These are phyloP conservation scores for Eriocheir sinensis DNA, from an alignment of 1,140 invertebrate genomes.

Conservation along the genomic window DNA sequence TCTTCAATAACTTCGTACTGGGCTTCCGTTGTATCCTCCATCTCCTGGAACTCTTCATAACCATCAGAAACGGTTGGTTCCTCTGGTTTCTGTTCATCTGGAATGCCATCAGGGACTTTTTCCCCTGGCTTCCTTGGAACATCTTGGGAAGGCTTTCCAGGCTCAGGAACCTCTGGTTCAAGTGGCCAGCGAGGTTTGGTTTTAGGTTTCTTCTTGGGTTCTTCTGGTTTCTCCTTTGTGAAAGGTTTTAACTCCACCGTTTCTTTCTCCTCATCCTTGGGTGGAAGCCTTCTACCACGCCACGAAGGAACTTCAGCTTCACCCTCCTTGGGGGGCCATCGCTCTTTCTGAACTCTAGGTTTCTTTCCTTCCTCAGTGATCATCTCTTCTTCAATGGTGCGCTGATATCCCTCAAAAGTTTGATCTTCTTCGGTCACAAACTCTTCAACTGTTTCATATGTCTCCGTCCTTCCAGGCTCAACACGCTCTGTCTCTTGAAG, in stretches of 20 bases:
- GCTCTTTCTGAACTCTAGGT: constrained; percentile 42
- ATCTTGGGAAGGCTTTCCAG: constrained; percentile 37
- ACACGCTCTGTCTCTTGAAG: constrained; percentile 60
- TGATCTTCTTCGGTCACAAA: neutral
- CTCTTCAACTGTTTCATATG: constrained; percentile 46
- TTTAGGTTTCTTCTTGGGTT: constrained; percentile 11
- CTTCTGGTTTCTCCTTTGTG: constrained; percentile 50
- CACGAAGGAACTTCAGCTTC: constrained; percentile 57
- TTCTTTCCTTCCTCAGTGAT: constrained; percentile 49
- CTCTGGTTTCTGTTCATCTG: constrained; percentile 18
- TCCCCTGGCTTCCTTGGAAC: constrained; percentile 50
- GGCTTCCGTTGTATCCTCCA: neutral
- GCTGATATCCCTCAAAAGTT: constrained; percentile 38
- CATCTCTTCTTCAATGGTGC: neutral
- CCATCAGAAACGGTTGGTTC: neutral
- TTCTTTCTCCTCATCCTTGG: constrained; percentile 78
- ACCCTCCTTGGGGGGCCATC: constrained; percentile 12
- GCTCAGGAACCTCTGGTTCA: constrained; percentile 48
- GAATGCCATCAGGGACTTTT: constrained; percentile 75
- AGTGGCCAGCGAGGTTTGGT: neutral
- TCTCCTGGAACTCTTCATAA: neutral
- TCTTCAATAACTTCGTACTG: neutral
- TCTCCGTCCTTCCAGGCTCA: constrained; percentile 66
- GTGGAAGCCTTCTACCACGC: constrained; percentile 50
- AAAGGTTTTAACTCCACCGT: constrained; percentile 68